Conservation (phyloP, 2,113 vertebrate genomes). For the Grammomys dolichurus region DNA sequence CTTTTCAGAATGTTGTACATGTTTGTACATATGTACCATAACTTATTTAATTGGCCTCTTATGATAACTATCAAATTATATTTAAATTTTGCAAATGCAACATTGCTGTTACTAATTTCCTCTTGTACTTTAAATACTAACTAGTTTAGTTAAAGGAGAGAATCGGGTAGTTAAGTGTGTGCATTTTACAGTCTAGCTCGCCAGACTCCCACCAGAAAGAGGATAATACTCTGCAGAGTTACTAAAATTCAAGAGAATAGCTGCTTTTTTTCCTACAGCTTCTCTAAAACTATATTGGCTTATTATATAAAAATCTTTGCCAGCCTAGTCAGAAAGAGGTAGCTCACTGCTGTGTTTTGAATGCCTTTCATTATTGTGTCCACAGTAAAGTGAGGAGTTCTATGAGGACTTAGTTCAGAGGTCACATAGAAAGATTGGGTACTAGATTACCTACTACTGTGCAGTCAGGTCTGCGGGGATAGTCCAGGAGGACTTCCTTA, state of each 20-base stretch:
- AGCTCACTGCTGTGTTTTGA: not conserved
- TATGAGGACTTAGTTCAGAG: not conserved
- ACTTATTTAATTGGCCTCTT: not conserved
- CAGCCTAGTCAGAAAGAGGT: not conserved
- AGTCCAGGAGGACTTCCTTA: not conserved
- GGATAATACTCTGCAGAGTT: not conserved
- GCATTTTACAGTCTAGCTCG: constrained; percentile 29
- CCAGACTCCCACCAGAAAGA: not conserved
- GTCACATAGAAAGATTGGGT: constrained; percentile 1
- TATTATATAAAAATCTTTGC: constrained; percentile 31
- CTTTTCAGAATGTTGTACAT: constrained; percentile 13
- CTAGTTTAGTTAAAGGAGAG: constrained; percentile 13
- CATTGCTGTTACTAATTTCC: constrained; percentile 19
- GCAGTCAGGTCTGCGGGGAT: not conserved
- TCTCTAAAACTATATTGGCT: not conserved
- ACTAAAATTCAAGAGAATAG: constrained; percentile 20
- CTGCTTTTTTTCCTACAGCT: not conserved
- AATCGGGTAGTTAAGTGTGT: not conserved
- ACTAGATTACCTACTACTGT: not conserved
- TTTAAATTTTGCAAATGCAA: constrained; percentile 46
- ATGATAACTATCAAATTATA: not conserved
- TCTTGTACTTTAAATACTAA: constrained; percentile 48
- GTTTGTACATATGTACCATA: not conserved
- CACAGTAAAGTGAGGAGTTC: constrained; percentile 17
- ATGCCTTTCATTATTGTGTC: not conserved